A percentile compares a stretch with the other conserved stretches of the same genome.
These are phyloP conservation scores for Centruroides vittatus DNA, from an alignment of 1,140 invertebrate species.

Conservation along the genomic window DNA sequence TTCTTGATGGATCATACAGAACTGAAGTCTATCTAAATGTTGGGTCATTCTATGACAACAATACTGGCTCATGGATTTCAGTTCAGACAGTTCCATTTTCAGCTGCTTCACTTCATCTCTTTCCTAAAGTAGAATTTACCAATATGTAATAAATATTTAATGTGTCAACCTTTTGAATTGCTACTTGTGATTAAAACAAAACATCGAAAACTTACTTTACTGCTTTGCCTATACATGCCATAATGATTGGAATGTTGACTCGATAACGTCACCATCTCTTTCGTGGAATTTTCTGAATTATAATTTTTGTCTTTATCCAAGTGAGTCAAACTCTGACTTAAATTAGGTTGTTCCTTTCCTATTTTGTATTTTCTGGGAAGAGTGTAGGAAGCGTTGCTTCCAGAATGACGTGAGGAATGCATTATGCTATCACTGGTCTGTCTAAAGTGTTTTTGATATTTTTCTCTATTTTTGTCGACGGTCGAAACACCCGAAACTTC, in stretches of 20 bases:
- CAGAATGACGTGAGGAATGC: too few relatives aligned
- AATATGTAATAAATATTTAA: too few relatives aligned
- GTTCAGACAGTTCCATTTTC: slow-evolving; percentile 1
- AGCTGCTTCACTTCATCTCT: background rate
- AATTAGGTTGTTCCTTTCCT: background rate
- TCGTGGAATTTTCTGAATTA: background rate
- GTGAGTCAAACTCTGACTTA: background rate
- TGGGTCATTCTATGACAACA: slow-evolving; percentile 4
- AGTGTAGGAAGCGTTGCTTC: too few relatives aligned
- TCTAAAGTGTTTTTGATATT: too few relatives aligned
- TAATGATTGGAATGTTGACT: background rate
- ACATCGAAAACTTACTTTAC: too few relatives aligned
- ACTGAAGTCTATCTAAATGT: slow-evolving; percentile 23
- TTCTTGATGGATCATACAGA: slow-evolving; percentile 22
- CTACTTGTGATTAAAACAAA: too few relatives aligned
- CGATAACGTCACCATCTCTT: background rate
- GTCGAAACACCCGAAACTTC: too few relatives aligned
- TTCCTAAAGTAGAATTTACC: background rate
- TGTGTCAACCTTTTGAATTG: too few relatives aligned
- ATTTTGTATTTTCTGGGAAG: too few relatives aligned
- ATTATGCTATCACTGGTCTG: too few relatives aligned
- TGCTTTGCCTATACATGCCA: too few relatives aligned
- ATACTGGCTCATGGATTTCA: slow-evolving; percentile 3
- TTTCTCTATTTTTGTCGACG: too few relatives aligned
- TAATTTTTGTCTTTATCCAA: background rate